Base-by-base conservation (phyloP, 2,797 vertebrate species). In the Phrynocephalus forsythii region DNA sequence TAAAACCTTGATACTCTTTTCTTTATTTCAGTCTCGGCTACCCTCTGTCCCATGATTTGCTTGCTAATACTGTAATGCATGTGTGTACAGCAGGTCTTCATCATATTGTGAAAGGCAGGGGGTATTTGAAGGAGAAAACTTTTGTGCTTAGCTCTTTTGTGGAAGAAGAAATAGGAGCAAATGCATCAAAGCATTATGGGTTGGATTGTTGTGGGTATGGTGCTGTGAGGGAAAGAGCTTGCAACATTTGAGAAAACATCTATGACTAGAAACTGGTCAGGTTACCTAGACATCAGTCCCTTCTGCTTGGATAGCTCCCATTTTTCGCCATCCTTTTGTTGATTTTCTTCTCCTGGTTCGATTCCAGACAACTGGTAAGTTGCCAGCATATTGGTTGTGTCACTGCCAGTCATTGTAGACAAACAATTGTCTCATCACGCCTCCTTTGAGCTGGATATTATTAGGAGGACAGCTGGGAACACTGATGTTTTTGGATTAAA, bases 41-140 rank as follows among this genome's bases (percentile, higher is more conserved):
- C 56, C 28, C 24, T 81, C 56, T 78, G 67, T 69, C 8, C 79
- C 79, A 50, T 38, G 16, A 80, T 50, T 81, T 60, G 50, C 50
- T 73, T 79, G n/a, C 38, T 84, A 84, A 84, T 71, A 30, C 11
- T 10, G 5, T 50, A 75, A 80, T 52, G 3, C 33, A 52, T 80
- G 33, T 81, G 30, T 60, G 30, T 60, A 63, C 48, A 48, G 78
- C 30, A 66, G 18, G 20, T 18, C 48, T 75, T 84, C 7, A 52
- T 80, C 13, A 0, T 66, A 67, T 66, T 38, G 50, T 50, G 69
- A 66, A 72, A 75, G n/a, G 67, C 8, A 67, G 50, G 24, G 26
- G 24, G 33, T 73, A 60, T 80, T 73, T 78, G 75, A 85, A 85
- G 33, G 73, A 85, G 84, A 63, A 30, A 16, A 33, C 78, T 11